Percentiles rank a stretch among this genome's conserved stretches.
phyloP scores from a whole-genome alignment of 2,113 vertebrate species.

The Phaethornis superciliosus region DNA sequence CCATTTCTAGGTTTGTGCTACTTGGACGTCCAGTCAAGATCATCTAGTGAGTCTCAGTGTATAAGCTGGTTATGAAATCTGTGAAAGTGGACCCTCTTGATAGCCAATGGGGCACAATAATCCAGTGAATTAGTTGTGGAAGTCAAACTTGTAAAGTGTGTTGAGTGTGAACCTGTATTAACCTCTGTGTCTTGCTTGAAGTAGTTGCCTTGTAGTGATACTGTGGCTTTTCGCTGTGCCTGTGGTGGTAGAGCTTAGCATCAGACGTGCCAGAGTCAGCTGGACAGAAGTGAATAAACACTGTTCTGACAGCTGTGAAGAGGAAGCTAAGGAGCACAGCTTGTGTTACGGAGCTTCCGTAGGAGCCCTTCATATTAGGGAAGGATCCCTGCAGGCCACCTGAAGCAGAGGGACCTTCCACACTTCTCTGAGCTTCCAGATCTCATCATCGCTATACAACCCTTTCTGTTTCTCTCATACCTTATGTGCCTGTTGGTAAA shows the following conservation, averaged over 20 bases:
- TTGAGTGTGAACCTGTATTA: neutral
- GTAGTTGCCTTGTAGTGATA: neutral
- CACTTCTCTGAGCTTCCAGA: too few relatives aligned
- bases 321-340: neutral
- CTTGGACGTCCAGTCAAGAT: neutral
- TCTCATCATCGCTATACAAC: neutral
- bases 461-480: neutral
- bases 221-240: neutral
- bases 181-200: neutral
- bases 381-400: neutral
- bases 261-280: neutral
- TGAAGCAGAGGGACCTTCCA: neutral
- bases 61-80: neutral
- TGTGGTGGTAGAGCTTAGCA: neutral
- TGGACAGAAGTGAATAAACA: neutral
- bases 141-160: neutral
- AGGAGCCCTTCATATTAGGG: accelerated
- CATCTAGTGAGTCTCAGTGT: neutral
- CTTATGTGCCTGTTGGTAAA: neutral
- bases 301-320: accelerated
- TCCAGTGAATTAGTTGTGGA: neutral
- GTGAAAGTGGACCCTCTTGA: neutral
- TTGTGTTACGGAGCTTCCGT: accelerated
- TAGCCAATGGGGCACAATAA: neutral
- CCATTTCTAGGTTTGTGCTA: neutral